Evolutionary conservation across 2,888 invertebrate genomes (phyloP), one percentile per base, ranked within the genome.

Genomic region (Heliconius sara): DNA sequence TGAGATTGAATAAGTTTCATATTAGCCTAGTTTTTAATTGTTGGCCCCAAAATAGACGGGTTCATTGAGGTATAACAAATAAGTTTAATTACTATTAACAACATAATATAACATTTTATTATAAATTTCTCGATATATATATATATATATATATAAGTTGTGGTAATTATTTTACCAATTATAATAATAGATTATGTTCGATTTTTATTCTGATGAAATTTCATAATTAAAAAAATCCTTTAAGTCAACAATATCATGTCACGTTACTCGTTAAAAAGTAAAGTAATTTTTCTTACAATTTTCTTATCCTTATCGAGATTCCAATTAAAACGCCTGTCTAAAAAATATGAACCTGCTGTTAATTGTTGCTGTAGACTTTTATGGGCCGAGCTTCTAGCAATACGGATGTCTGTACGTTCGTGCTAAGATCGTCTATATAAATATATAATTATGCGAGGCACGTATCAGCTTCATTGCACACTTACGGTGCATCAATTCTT

Each of bases 401-500:
- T 75, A 75, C 66, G 75, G 65, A 75, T 66, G 47, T 66, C 30
- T 43, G 22, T 75, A 75, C n/a, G n/a, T 75, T 43, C 63, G 39
- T 66, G 66, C 39, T 39, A 67, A n/a, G 57, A 57, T 67, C 63
- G 22, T 52, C 4, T 60, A n/a, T 60, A 78, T 71, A 47, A 27
- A 27, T 52, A 39, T 57, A 66, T 78, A 57, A 74, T 67, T 60
- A 57, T 25, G 30, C 67, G 43, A 68, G 73, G 67, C 67, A 78
- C 78, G 73, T 78, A 67, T 67, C 34, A 67, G 52, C 78, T 74
- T 68, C 43, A 74, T 74, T 74, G 67, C 78, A 73, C 25, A 27
- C 60, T 67, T 60, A 65, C 75, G 43, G 47, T 47, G 65, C 75
- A 47, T 47, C 75, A 22, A 66, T 75, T 65, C 25, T 27, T 75